Base-by-base conservation (phyloP, 92 coral and sea anemone species). In the Bergia puertoricense region DNA sequence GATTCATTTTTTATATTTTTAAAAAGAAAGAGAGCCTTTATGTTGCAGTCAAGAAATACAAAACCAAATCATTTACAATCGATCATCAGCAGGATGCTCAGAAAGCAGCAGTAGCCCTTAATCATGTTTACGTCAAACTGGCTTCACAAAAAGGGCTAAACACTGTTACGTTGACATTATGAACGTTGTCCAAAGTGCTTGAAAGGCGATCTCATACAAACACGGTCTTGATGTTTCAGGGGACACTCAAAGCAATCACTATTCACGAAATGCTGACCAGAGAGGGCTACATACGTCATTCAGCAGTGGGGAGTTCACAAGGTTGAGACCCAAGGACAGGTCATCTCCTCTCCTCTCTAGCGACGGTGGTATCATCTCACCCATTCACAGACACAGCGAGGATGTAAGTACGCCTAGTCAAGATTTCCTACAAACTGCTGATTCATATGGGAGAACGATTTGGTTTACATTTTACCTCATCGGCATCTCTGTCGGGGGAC, bases 261-360 rank as follows among this genome's bases (percentile, higher is more conserved):
- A 90, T 81, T 93, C 96, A 22, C 94, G 98, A 66, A 88, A 88
- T 68, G 86, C 92, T 30, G 96, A 95, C 22, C 98, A 90, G 75
- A 92, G 96, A 37, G 87, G 44, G 62, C 92, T 95, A 43, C 96
- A 95, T 56, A 89, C 98, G 10, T 95, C 98, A 73, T 95, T 95
- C 86, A 93, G 96, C 43, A 95, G 98, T 90, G 94, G 98, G 23
- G 98, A 95, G 71, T 95, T 95, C 79, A 89, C 94, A 2, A 91
- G 93, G 45, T 85, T 95, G 82, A 89, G 92, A 76, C 98, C 98
- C 4, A 95, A 93, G 82, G 98, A 95, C 90, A 95, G 92, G 92
- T 95, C 98, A 1, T 95, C 98, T 0, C 98, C 98, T 8, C 85
- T 95, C 23, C 96, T 89, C 22, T 95, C 98, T 39, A 93, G 94